Conservation (phyloP, 1,140 invertebrate genomes). For the Achatina immaculata region DNA sequence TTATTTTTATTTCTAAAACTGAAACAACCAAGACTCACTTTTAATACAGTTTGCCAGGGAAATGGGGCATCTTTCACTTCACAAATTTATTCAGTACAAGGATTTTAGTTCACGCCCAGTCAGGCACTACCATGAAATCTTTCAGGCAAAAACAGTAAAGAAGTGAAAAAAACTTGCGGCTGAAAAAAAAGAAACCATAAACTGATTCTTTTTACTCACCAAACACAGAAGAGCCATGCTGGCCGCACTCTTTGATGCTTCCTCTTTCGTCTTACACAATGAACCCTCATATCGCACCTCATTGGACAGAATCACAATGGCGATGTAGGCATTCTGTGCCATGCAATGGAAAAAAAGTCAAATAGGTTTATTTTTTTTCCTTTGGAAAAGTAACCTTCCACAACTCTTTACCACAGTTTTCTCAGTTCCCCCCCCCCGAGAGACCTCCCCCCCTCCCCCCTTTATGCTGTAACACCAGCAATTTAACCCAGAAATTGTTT, state of each 20-base stretch:
- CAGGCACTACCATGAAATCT: too few species aligned
- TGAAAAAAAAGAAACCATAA: too few species aligned
- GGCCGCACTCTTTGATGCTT: conserved; percentile 59
- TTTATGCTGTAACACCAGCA: too few species aligned
- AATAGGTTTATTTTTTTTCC: neutral
- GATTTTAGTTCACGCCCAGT: too few species aligned
- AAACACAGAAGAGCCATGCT: conserved; percentile 56
- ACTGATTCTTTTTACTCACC: conserved; percentile 44
- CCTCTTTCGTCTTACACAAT: conserved; percentile 46
- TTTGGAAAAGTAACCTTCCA: neutral
- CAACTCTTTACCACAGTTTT: neutral
- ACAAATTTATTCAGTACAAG: too few species aligned
- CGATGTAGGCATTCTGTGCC: conserved; percentile 43
- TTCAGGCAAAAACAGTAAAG: too few species aligned
- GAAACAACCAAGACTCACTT: too few species aligned
- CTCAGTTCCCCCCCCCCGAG: neutral
- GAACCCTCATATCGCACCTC: conserved; percentile 57
- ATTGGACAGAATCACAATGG: conserved; percentile 49
- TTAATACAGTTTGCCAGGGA: too few species aligned
- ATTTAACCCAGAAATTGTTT: too few species aligned
- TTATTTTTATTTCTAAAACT: too few species aligned
- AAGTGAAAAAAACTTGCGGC: too few species aligned
- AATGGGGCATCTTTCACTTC: too few species aligned
- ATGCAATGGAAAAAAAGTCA: conserved; percentile 1
- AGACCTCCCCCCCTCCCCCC: neutral